Evolutionary conservation across 2,113 vertebrate species (phyloP), one percentile per base, ranked within the genome.

Genomic region (Neolamprologus fasciatus): DNA sequence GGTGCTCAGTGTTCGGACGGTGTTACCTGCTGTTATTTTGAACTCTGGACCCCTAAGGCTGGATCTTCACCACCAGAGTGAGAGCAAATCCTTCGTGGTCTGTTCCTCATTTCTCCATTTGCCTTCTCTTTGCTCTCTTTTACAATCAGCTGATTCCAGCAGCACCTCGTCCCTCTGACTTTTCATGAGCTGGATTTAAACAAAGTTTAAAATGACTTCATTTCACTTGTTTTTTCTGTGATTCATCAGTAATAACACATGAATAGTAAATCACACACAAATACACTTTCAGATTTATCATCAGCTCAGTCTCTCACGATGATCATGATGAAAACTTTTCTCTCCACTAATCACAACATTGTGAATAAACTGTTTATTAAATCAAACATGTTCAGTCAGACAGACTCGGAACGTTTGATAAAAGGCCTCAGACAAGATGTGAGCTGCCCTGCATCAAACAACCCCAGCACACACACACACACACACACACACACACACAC

Each of bases 11-110:
- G 19, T 21, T 66, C 6, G 1, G 17, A 4, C 2, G 19, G 6
- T 13, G 33, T 66, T 66, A 66, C 33, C 0, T 37, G 17, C 10
- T 13, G 33, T 66, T 35, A n/a, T n/a, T 35, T 19, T 0, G 0
- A 35, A 35, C 58, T 7, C 61, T 66, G 61, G 61, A 66, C 17
- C 9, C 31, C 17, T 2, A 17, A 9, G 28, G 8, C 28, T 5
- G 3, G 57, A 33, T 33, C 57, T 61, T 61, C 55, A 5, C 31
- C 61, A 37, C 4, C 19, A 37, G 61, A 37, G 10, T 37, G 61
- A 5, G 61, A n/a, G 31, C 16, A 66, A 66, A 35, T 35, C 31
- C 31, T 2, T 11, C 3, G 58, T 12, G 2, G 17, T 66, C 58
- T n/a, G 16, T 12, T 63, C 9, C 58, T 63, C 31, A 63, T 35